These are phyloP conservation scores for Parnassius orleans DNA, from an alignment of 2,888 invertebrate species.

Conservation along the genomic window DNA sequence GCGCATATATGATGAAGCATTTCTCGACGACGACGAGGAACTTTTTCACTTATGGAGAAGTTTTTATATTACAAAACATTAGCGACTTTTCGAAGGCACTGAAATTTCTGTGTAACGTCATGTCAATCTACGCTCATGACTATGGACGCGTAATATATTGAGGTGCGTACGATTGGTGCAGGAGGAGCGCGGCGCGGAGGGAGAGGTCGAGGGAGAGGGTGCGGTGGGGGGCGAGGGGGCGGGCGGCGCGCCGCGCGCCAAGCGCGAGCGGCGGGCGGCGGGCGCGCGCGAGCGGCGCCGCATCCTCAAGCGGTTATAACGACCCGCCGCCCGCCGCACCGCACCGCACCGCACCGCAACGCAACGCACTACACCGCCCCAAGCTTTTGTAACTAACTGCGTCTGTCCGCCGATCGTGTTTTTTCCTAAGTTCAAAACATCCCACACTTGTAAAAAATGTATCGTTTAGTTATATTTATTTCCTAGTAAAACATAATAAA, in stretches of 20 bases:
- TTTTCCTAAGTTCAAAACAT: conserved; percentile 3
- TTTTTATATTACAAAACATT: too few relatives aligned
- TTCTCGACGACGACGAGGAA: too few relatives aligned
- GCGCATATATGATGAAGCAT: too few relatives aligned
- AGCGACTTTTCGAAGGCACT: too few relatives aligned
- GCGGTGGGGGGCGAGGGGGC: conserved; percentile 77
- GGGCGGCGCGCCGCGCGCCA: conserved; percentile 82
- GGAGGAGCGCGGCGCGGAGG: conserved; percentile 15
- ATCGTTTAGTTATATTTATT: conserved; percentile 36
- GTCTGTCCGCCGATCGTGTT: neutral
- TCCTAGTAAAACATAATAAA: conserved; percentile 35
- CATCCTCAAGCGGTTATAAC: conserved; percentile 60
- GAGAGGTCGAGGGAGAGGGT: conserved; percentile 77
- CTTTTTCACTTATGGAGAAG: too few relatives aligned
- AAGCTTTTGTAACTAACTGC: neutral
- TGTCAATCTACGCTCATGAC: too few relatives aligned
- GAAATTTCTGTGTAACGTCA: too few relatives aligned
- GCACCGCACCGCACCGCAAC: neutral
- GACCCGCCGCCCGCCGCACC: conserved; percentile 1
- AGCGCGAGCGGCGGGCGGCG: conserved; percentile 86
- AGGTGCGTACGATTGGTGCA: neutral
- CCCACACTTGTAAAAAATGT: conserved; percentile 29
- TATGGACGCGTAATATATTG: too few relatives aligned
- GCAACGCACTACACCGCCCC: neutral
- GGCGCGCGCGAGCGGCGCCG: conserved; percentile 49